These are phyloP conservation scores for Cephus pygmeus DNA, from an alignment of 2,888 invertebrate species.

Conservation along the genomic window DNA sequence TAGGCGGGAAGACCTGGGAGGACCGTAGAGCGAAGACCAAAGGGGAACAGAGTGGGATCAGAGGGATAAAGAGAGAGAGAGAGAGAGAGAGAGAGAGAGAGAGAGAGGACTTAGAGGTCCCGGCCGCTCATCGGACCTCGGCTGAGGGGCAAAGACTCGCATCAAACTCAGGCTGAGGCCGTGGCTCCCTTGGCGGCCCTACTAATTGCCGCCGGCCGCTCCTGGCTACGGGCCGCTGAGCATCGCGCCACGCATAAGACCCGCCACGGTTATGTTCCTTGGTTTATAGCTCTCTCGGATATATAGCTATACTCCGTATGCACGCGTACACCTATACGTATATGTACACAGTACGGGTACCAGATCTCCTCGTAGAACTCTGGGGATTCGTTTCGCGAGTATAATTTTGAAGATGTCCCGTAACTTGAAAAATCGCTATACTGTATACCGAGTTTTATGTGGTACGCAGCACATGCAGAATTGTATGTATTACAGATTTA, in stretches of 20 bases:
- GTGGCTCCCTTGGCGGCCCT: conserved; percentile 61
- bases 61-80: conserved; percentile 23
- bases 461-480: background rate
- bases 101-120: conserved; percentile 22
- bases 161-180: conserved; percentile 19
- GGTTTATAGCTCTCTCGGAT: conserved; percentile 37
- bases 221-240: conserved; percentile 62
- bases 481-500: background rate
- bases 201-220: conserved; percentile 64
- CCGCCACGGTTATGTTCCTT: conserved; percentile 48
- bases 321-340: background rate
- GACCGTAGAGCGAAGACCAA: conserved; percentile 8
- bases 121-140: conserved; percentile 35
- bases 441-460: background rate
- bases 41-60: conserved; percentile 17
- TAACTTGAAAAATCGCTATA: background rate
- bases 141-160: conserved; percentile 39
- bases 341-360: background rate
- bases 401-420: background rate
- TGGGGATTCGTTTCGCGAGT: background rate
- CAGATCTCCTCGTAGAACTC: background rate
- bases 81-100: conserved; percentile 23
- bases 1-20: conserved; percentile 21
- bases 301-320: background rate
- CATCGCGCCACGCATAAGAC: conserved; percentile 56